Base-by-base conservation (phyloP, 2,797 vertebrate species). In the Sphenodon punctatus region DNA sequence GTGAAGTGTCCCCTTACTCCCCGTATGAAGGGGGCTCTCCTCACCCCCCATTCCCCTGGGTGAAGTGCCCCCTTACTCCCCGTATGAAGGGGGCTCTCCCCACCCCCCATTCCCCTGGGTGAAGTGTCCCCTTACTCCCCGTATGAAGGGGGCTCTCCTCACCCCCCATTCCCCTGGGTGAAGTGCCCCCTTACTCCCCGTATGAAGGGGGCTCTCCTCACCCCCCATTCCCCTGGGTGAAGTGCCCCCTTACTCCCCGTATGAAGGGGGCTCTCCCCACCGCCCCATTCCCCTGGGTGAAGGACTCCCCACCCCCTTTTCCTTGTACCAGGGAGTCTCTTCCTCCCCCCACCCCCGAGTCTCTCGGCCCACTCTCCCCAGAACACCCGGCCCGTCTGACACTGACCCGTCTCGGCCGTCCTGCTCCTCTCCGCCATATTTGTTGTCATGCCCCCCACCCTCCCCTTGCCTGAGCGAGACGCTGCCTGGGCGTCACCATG, bases 401-500 rank as follows among this genome's bases (percentile, higher is more conserved):
- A 96, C 96, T 94, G 79, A 96, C 96, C 96, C 93, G 95, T 90
- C 88, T 96, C 95, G 84, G 93, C 87, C 72, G 94, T 93, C 91
- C 93, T 91, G 93, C 93, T 94, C 92, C 94, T 90, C 91, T 96
- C 96, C 95, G 95, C 96, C 96, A 96, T 96, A 89, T 95, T 96
- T 94, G 94, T 94, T 91, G 93, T 95, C 90, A 87, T 93, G 82
- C 91, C 70, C 85, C 67, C 30, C 67, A 89, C 84, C 71, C 60
- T 20, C 3, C 53, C 34, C 23, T 32, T 15, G 85, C 82, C 88
- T 43, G 64, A 51, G 63, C 48, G 12, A 90, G 92, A 87, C 90
- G 88, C 93, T 82, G 79, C 80, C 63, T 30, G 73, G 63, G 49
- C 86, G 85, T 89, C 88, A 79, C 90, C 88, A 89, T 91, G 78